Base-by-base conservation (phyloP, 1,140 invertebrate genomes). In the Lepidurus packardi region DNA sequence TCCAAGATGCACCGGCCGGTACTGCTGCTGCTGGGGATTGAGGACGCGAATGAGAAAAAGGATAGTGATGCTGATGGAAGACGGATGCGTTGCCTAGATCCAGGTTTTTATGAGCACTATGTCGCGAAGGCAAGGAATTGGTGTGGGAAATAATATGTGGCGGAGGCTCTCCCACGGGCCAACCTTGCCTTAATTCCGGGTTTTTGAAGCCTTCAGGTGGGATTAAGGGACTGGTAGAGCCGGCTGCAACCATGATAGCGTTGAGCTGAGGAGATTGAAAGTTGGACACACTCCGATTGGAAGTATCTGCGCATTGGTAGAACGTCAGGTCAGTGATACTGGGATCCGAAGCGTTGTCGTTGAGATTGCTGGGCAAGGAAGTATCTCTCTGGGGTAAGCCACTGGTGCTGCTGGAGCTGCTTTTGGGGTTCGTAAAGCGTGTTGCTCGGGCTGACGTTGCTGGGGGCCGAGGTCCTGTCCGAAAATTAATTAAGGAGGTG, bases 91-190 rank as follows among this genome's bases (percentile, higher is more conserved):
- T 65, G 53, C 53, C 53, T 65, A 65, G 9, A 65, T 65, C 53
- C 53, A 65, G 53, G 53, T 65, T 65, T 65, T 65, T 65, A 65
- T 65, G 53, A 65, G 53, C 53, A 21, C 13, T 65, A n/a, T 65
- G 53, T 65, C 53, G 53, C 13, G 53, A 13, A 65, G 53, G 53
- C 53, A 65, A 21, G 53, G 53, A 65, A 21, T 65, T 65, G 53
- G 45, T 47, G 41, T 21, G 76, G 24, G 76, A 77, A 13, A 42
- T 41, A 24, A 43, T 43, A 77, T 45, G 65, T 34, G 76, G 76
- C 7, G 78, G 78, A 9, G 78, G 78, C 9, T 78, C 78, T 42
- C 78, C 78, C n/a, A 78, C 78, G n/a, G 78, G 78, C 78, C 78
- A 78, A 43, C 53, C 53, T 65, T 65, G 53, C 53, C 53, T 65